Conservation (phyloP, 2,797 vertebrate genomes). For the Coregonus ussuriensis region DNA sequence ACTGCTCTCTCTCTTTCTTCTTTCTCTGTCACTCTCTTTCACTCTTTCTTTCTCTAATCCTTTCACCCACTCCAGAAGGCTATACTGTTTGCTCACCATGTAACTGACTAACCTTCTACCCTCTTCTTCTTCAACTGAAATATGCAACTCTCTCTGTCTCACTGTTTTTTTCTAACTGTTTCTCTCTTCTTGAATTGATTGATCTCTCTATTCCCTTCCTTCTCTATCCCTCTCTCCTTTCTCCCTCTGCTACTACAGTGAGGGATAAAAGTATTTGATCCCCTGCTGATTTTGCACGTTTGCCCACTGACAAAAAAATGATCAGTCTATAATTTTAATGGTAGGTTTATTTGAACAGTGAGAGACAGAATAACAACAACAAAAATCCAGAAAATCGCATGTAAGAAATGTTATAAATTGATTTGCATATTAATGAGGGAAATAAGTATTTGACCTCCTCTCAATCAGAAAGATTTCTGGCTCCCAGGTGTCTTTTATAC, state of each 20-base stretch:
- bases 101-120: not conserved
- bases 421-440: too few species aligned
- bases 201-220: not conserved
- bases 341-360: too few species aligned
- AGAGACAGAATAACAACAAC: too few species aligned
- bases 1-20: constrained; percentile 13
- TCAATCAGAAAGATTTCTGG: too few species aligned
- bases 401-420: too few species aligned
- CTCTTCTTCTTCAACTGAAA: not conserved
- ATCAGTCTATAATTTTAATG: too few species aligned
- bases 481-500: too few species aligned
- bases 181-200: not conserved
- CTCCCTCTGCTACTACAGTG: not conserved
- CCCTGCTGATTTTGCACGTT: too few species aligned
- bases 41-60: not conserved
- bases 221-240: not conserved
- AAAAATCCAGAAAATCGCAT: too few species aligned
- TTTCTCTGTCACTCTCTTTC: not conserved
- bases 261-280: too few species aligned
- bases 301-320: too few species aligned
- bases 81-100: not conserved
- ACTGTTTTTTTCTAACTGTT: constrained; percentile 2
- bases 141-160: not conserved
- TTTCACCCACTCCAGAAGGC: not conserved
- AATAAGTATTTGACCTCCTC: too few species aligned